A percentile compares a stretch with the other conserved stretches of the same genome.
Evolutionary conservation across 2,888 invertebrate species (phyloP).

Genomic region (Sphecodes monilicornis): DNA sequence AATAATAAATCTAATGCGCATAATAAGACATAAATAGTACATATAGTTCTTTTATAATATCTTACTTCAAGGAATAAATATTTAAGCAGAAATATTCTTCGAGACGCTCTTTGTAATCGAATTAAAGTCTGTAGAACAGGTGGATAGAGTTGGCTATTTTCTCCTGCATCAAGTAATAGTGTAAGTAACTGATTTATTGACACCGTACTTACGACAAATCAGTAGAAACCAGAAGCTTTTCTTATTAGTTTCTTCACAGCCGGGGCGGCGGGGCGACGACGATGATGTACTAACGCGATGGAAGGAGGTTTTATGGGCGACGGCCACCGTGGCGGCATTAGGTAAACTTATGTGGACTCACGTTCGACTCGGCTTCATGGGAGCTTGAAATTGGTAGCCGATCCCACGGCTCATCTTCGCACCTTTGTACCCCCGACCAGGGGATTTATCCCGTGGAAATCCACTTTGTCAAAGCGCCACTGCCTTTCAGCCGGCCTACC

Average conservation of each 20-base stretch:
- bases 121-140: neutral
- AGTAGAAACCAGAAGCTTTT: slow-evolving; percentile 17
- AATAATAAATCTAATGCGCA: too few relatives aligned
- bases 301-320: slow-evolving; percentile 58
- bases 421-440: slow-evolving; percentile 36
- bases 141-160: too few relatives aligned
- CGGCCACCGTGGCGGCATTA: slow-evolving; percentile 58
- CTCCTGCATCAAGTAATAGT: neutral
- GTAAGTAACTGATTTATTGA: slow-evolving; percentile 18
- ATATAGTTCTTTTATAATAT: too few relatives aligned
- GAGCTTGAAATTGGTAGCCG: slow-evolving; percentile 53
- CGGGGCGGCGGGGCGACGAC: slow-evolving; percentile 6
- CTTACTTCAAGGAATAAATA: too few relatives aligned
- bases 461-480: slow-evolving; percentile 63
- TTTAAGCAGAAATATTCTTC: too few relatives aligned
- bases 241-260: slow-evolving; percentile 50
- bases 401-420: slow-evolving; percentile 60
- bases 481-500: slow-evolving; percentile 8
- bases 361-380: slow-evolving; percentile 44
- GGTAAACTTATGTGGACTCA: slow-evolving; percentile 62
- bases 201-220: neutral
- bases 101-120: neutral
- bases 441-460: slow-evolving; percentile 49
- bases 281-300: slow-evolving; percentile 60
- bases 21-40: too few relatives aligned